These are phyloP conservation scores for Amphipoea oculea DNA, from an alignment of 2,888 invertebrate genomes.

Conservation along the genomic window DNA sequence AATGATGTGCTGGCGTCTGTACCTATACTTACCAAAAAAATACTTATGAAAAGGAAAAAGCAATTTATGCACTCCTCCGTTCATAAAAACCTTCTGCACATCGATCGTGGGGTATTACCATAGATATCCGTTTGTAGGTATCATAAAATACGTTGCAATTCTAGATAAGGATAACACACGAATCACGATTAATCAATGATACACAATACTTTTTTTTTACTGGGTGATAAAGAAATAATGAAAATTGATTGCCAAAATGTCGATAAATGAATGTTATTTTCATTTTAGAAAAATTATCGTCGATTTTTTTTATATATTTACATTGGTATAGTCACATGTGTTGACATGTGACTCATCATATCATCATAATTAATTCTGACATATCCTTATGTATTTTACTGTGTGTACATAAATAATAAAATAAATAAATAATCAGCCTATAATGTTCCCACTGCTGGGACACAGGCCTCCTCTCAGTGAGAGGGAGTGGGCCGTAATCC, in stretches of 20 bases:
- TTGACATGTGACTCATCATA: not conserved
- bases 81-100: not conserved
- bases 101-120: not conserved
- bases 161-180: constrained; percentile 3
- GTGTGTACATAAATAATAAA: too few species aligned
- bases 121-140: not conserved
- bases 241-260: constrained; percentile 13
- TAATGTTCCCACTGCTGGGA: too few species aligned
- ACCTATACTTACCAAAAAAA: too few species aligned
- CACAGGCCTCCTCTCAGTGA: too few species aligned
- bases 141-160: not conserved
- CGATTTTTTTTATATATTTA: not conserved
- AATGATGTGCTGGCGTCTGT: too few species aligned
- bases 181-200: constrained; percentile 1
- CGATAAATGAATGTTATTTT: constrained; percentile 3
- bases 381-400: too few species aligned
- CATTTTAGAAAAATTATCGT: not conserved
- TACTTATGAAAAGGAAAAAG: not conserved
- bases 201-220: too few species aligned
- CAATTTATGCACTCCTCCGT: not conserved
- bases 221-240: not conserved
- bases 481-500: too few species aligned
- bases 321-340: not conserved
- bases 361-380: too few species aligned
- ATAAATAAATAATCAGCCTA: too few species aligned